Percentiles rank a stretch among this genome's conserved stretches.
Conservation (phyloP, 2,888 invertebrate species). For the Hecatera dysodea region DNA sequence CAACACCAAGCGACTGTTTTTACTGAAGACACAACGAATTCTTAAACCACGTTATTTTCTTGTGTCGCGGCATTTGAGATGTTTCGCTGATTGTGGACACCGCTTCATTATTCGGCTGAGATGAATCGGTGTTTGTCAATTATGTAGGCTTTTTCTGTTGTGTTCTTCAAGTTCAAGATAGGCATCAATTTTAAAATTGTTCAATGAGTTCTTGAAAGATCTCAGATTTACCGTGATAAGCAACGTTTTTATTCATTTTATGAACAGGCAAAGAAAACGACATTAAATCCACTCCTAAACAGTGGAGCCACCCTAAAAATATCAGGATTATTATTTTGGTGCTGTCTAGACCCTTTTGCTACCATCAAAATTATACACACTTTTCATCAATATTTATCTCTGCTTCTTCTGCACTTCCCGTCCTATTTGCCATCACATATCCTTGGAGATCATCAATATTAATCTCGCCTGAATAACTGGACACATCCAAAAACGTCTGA, state of each 20-base stretch:
- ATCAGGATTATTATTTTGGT: neutral
- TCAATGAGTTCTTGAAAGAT: neutral
- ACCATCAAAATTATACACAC: constrained; percentile 14
- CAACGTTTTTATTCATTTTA: neutral
- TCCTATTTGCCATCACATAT: constrained; percentile 22
- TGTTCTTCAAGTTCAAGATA: neutral
- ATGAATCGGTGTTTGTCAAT: constrained; percentile 23
- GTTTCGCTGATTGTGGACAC: constrained; percentile 40
- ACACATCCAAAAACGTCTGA: constrained; percentile 18
- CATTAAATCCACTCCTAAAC: neutral
- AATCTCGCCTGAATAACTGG: constrained; percentile 31
- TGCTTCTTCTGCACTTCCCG: neutral
- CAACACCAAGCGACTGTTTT: constrained; percentile 66
- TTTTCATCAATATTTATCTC: constrained; percentile 20
- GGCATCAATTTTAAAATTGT: neutral
- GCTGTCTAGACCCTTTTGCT: neutral
- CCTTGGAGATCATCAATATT: constrained; percentile 40
- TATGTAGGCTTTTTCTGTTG: neutral
- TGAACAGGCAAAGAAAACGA: too few relatives aligned
- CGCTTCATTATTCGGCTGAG: constrained; percentile 51
- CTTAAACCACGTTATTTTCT: constrained; percentile 56
- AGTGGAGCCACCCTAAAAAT: neutral
- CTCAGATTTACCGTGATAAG: too few relatives aligned
- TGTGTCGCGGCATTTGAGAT: constrained; percentile 40
- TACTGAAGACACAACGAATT: constrained; percentile 51